Evolutionary conservation across 2,797 vertebrate species (phyloP).

Genomic region (Ataeniobius toweri): DNA sequence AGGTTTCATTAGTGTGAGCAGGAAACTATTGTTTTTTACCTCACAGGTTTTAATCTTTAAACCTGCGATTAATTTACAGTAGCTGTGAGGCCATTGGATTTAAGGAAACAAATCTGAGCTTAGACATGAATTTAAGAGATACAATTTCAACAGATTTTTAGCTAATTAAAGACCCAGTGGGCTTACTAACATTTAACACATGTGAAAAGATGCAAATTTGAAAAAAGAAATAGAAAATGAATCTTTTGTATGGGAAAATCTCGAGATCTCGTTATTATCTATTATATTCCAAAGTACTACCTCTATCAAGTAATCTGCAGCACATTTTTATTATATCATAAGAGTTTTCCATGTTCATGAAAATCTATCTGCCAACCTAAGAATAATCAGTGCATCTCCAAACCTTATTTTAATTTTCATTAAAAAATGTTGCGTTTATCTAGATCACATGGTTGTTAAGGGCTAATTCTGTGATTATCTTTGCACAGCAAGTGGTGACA

Average conservation of each 20-base stretch:
- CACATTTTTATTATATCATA: not conserved
- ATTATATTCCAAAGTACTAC: not conserved
- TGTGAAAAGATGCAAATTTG: not conserved
- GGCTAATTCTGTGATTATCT: not conserved
- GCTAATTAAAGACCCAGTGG: no score
- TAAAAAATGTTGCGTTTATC: not conserved
- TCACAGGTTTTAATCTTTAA: not conserved
- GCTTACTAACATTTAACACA: not conserved
- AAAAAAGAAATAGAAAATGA: not conserved
- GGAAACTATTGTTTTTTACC: not conserved
- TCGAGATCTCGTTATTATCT: not conserved
- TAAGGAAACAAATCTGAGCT: not conserved
- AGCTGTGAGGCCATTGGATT: not conserved
- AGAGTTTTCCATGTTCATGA: not conserved
- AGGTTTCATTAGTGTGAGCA: not conserved
- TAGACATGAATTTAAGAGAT: not conserved
- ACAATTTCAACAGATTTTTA: not conserved
- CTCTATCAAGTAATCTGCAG: not conserved
- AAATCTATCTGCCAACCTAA: not conserved
- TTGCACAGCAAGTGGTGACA: not conserved
- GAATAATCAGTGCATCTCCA: no score
- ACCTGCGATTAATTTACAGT: not conserved
- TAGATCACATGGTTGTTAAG: not conserved
- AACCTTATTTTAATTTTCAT: not conserved
- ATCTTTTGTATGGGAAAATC: not conserved